Evolutionary conservation across 2,888 invertebrate genomes (phyloP), one percentile per base, ranked within the genome.

Genomic region (Drosophila peninsularis): DNA sequence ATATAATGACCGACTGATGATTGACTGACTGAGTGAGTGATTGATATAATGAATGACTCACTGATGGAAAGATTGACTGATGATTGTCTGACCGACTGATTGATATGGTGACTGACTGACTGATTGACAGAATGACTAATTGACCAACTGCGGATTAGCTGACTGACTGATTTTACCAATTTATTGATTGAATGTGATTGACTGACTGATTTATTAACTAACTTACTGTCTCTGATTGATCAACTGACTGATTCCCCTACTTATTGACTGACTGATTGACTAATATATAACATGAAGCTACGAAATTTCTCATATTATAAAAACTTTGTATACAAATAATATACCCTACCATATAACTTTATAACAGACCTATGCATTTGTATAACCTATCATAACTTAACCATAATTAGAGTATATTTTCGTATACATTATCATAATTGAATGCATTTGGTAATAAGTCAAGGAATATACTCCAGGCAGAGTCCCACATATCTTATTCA

Each of bases 401-500:
- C 11, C 47, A 17, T 34, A 50, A 21, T 19, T 5, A 21, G 14
- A n/a, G 9, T 5, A 34, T n/a, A 47, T 13, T 32, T 32, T 19
- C 5, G 36, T 32, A 39, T 39, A 53, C 14, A 17, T 39, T 17
- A 53, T 39, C 30, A 39, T 39, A 39, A 53, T 19, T 13, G 13
- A 53, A 53, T 39, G 19, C 5, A 39, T 14, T 53, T 14, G 4
- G 27, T 53, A 1, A 53, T 27, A 53, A 53, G 30, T 39, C 27
- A 27, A 5, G 5, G 52, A 27, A 53, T 7, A 27, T 39, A 13
- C 37, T 53, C 9, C 13, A 11, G 1, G 1, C 5, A 41, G 17
- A 21, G 10, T 39, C 39, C 1, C 41, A 32, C 27, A 54, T 54
- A 14, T 30, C 41, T 54, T 54, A 54, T 42, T 54, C 54, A 54